phyloP scores from a whole-genome alignment of 2,797 vertebrate genomes.

The Acanthiza pusilla region DNA sequence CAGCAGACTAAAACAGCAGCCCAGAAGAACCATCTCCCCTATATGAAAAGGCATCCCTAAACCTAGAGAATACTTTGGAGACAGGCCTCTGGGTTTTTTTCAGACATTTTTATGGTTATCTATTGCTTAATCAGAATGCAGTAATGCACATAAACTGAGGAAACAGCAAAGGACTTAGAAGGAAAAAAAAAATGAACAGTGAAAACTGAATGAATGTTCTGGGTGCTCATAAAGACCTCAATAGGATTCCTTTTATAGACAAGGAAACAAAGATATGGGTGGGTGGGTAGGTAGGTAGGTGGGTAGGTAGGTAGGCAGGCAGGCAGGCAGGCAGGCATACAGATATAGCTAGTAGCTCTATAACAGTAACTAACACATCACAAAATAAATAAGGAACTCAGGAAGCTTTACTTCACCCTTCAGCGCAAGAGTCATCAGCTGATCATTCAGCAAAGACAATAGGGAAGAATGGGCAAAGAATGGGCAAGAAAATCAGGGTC shows the following conservation, averaged over 20 bases:
- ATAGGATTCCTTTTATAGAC: background rate
- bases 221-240: background rate
- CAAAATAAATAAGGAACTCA: background rate
- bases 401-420: constrained; percentile 45
- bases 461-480: background rate
- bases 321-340: fast-evolving
- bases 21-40: background rate
- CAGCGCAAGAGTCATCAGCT: background rate
- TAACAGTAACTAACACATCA: background rate
- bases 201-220: background rate
- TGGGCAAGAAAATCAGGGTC: background rate
- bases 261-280: background rate
- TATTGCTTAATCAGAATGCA: background rate
- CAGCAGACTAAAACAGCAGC: background rate
- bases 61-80: background rate
- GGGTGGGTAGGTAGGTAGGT: fast-evolving
- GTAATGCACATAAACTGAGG: background rate
- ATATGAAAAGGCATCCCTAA: background rate
- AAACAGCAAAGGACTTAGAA: background rate
- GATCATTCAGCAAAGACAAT: background rate
- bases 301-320: too few relatives aligned
- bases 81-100: background rate
- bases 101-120: background rate
- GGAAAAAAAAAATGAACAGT: background rate
- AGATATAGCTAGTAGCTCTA: background rate